Base-by-base conservation (phyloP, 2,797 vertebrate genomes). In the Clangula hyemalis region DNA sequence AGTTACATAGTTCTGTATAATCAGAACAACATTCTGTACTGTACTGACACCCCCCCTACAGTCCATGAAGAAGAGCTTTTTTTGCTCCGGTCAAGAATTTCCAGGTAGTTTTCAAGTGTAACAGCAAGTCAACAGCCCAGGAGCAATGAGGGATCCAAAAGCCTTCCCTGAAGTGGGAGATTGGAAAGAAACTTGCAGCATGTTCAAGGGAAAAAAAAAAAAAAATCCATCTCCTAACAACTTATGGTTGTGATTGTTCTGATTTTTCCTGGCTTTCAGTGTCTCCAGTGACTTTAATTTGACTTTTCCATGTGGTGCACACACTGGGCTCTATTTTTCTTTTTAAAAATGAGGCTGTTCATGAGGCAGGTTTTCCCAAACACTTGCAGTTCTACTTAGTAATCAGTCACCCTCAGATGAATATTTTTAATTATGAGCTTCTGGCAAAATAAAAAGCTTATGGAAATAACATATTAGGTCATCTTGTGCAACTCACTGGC, bases 341-440 rank as follows among this genome's bases (percentile, higher is more conserved):
- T 87, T 80, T 83, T 68, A 13, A 77, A 87, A 75, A 54, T 32
- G 3, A 4, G 3, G 19, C 34, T 78, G 16, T 36, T 87, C 7
- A 13, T 69, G 54, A 69, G 51, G 57, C 6, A 47, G 8, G 47
- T 86, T 87, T 69, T 89, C 34, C 54, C 51, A 61, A 89, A 88
- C 20, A 27, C 34, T 71, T 79, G 38, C 12, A 53, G 21, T 22
- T 85, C 64, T 85, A 2, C 27, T 90, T 81, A 61, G 2, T 56
- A 58, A 30, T 84, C 79, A 51, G 45, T 78, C 62, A 90, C 19
- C 8, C 62, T 84, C 36, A 87, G 68, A 81, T 78, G 16, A 93
- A 27, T 86, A 78, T 73, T 90, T 84, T 94, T 62, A 66, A 81
- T 90, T 91, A 75, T 49, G 36, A 91, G 15, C 47, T 78, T 81